These are phyloP conservation scores for Cremastobaeus sp. DNA, from an alignment of 2,888 invertebrate species.

Conservation along the genomic window DNA sequence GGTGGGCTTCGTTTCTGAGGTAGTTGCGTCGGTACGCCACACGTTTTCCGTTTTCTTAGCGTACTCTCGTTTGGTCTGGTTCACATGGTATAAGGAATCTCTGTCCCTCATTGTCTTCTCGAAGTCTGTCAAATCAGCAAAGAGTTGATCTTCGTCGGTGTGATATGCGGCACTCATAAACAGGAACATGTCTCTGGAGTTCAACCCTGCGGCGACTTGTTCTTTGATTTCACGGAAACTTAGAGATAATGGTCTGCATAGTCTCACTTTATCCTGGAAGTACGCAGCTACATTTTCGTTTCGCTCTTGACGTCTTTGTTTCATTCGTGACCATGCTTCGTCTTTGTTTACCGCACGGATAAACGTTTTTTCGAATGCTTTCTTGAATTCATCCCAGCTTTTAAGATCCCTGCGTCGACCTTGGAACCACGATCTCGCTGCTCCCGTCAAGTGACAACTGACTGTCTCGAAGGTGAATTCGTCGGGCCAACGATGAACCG, in stretches of 20 bases:
- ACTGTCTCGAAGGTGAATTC: background rate
- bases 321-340: constrained; percentile 20
- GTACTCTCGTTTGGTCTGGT: background rate
- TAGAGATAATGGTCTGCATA: background rate
- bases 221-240: background rate
- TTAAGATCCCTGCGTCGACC: background rate
- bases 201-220: constrained; percentile 6
- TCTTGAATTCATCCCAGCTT: background rate
- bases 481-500: background rate
- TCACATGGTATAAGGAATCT: background rate
- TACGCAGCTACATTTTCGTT: constrained; percentile 11
- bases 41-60: background rate
- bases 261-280: background rate
- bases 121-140: background rate
- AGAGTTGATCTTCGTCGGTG: constrained; percentile 11
- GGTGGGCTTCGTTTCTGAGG: too few species aligned
- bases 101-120: background rate
- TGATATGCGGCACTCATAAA: background rate
- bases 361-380: constrained; percentile 19
- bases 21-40: too few species aligned
- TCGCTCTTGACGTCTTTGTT: background rate
- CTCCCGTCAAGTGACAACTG: background rate
- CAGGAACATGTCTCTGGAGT: constrained; percentile 17
- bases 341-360: constrained; percentile 8
- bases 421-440: background rate